Base-by-base conservation (phyloP, 2,888 invertebrate genomes). In the Euplagia quadripunctaria region DNA sequence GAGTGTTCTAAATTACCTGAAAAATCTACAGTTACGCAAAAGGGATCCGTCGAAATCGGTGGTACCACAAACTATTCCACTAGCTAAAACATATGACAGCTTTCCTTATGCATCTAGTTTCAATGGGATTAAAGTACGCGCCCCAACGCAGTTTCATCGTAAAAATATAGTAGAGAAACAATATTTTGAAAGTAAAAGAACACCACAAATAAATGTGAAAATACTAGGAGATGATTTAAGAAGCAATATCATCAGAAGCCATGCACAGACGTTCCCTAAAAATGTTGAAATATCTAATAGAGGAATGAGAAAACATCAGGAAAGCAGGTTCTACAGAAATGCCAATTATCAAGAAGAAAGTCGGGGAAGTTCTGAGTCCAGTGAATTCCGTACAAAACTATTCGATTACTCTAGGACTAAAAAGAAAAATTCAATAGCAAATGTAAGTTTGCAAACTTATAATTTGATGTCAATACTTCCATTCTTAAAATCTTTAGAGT, bases 1-100 rank as follows among this genome's bases (percentile, higher is more conserved):
- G 1, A 93, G 82, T 73, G 94, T 95, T 42, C 87, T 95, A 77
- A 92, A 94, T 86, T 94, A 94, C 81, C 80, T 96, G 0, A 94
- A 94, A 88, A 92, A 85, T 73, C 91, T 91, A 1, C 93, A 93
- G 73, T 87, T 88, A 66, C 85, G 91, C 63, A 85, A 87, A 11
- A 90, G 82, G 75, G 89, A 91, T 52, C 79, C 84, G n/a, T 89
- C 83, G 67, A 92, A 87, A 82, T 76, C 58, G 16, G 14, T 70
- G 17, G 65, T 91, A 8, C 93, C 93, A 3, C 79, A 89, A 73
- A 94, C 93, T 17, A 90, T 94, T 79, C 91, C 92, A 17, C 76
- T 94, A 11, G 72, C 83, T 16, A 94, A 92, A 87, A 72, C 89
- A 75, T 90, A 91, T 8, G 94, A 95, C 75, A 85, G 82, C 41